Base-by-base conservation (phyloP, 2,113 vertebrate genomes). In the Chloropsis cyanopogon region DNA sequence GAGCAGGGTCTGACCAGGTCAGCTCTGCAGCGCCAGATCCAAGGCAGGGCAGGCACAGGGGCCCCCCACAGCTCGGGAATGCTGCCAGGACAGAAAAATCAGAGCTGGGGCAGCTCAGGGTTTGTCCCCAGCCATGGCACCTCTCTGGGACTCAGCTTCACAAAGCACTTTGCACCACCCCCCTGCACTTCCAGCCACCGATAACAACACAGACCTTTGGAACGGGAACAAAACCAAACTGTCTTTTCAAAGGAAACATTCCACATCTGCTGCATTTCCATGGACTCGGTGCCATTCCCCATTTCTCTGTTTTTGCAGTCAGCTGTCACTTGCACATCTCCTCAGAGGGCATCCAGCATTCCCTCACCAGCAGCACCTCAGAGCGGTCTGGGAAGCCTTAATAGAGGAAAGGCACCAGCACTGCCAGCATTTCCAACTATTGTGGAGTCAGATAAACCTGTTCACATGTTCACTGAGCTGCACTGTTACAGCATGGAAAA, bases 261-360 rank as follows among this genome's bases (percentile, higher is more conserved):
- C 37, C 46, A n/a, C 12, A 9, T 71, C 63, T 17, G 12, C 33
- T 57, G 53, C 15, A n/a, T 35, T 71, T 88, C 44, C 49, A 44
- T 0, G 2, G 25, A 9, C 16, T 63, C 41, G 0, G 11, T 25
- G 31, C n/a, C 16, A 0, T 31, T 64, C 61, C 47, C 26, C 12
- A 12, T 39, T 47, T 72, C 35, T 60, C 11, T 18, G 0, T 19
- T 83, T 82, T 52, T 70, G 23, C 23, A 42, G 10, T 84, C 56
- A 50, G 24, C 46, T 90, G 64, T 41, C 75, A 79, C 82, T 28
- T 0, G 4, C 35, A 17, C 11, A 14, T 46, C 26, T 82, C 8
- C 37, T 18, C 3, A 35, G 42, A 56, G 10, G 12, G 14, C 41
- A 54, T 0, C 14, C 22, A 84, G 19, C 26, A 15, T 10, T 60